Conservation (phyloP, 2,113 vertebrate genomes). For the Erythrolamprus reginae region DNA sequence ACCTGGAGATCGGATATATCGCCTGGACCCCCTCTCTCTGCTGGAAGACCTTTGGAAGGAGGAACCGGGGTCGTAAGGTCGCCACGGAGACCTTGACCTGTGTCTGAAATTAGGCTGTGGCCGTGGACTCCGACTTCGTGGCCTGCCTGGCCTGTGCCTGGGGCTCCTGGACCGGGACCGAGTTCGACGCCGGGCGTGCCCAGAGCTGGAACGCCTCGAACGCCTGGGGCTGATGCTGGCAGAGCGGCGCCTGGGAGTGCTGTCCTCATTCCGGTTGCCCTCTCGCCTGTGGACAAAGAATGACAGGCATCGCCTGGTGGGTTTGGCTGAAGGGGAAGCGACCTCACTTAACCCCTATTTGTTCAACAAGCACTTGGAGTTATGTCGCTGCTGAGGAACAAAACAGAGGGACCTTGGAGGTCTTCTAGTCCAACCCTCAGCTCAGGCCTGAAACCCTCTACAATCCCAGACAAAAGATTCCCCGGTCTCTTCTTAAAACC, state of each 20-base stretch:
- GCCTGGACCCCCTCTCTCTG: conserved; percentile 57
- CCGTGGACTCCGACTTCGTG: conserved; percentile 65
- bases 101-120: conserved; percentile 57
- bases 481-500: not conserved
- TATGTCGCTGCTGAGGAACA: not conserved
- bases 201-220: conserved; percentile 59
- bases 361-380: not conserved
- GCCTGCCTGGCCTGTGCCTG: conserved; percentile 43
- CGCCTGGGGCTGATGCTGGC: conserved; percentile 66
- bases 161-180: conserved; percentile 65
- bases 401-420: not conserved
- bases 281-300: conserved; percentile 49
- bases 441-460: not conserved
- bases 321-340: accelerated
- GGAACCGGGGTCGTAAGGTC: conserved; percentile 45
- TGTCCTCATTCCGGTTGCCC: conserved; percentile 61
- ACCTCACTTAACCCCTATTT: not conserved
- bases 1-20: conserved; percentile 72
- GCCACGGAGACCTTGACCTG: conserved; percentile 62
- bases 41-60: conserved; percentile 61
- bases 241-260: conserved; percentile 61
- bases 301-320: accelerated
- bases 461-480: not conserved
- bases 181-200: conserved; percentile 55
- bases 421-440: not conserved